Evolutionary conservation across 2,888 invertebrate genomes (phyloP), one percentile per base, ranked within the genome.

Genomic region (Spodoptera littoralis): DNA sequence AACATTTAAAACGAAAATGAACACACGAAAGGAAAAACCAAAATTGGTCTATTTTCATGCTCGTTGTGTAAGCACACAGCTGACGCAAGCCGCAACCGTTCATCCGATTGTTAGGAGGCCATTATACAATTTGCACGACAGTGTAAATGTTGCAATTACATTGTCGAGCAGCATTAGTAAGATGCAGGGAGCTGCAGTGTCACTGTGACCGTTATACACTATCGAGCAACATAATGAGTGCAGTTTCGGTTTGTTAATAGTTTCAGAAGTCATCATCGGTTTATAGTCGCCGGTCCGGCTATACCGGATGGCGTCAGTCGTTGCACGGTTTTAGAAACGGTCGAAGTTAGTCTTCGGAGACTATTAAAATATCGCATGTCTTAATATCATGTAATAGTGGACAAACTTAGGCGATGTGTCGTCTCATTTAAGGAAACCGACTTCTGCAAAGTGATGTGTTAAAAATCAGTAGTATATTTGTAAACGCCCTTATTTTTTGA

Each of bases 131-230:
- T 77, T 79, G 70, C 77, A 69, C 68, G 70, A 68, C 67, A 73
- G 73, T 79, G 80, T 79, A 76, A 79, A 77, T 73, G 73, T 71
- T 67, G 73, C 70, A 73, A 76, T 79, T 79, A 77, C 77, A 77
- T 52, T 71, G 67, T 41, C 65, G 67, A 47, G 76, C 65, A 55
- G 65, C 65, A 77, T 77, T 68, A 77, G 64, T 52, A 71, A 68
- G 76, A 77, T 66, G 75, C 70, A 69, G 72, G 70, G 62, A 62
- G 54, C 59, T 63, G 13, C 54, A 60, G 60, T 72, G 47, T 55
- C 54, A 49, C 57, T 73, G 73, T 63, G 62, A 60, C 51, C 54
- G 41, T 71, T 65, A 57, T 30, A 42, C 44, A 48, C 51, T 69
- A 55, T 63, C 56, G 56, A 52, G 42, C 4, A 47, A n/a, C 49